Percentiles rank a stretch among this genome's conserved stretches.
These are phyloP conservation scores for Ophonus ardosiacus DNA, from an alignment of 2,888 invertebrate genomes.

Conservation along the genomic window DNA sequence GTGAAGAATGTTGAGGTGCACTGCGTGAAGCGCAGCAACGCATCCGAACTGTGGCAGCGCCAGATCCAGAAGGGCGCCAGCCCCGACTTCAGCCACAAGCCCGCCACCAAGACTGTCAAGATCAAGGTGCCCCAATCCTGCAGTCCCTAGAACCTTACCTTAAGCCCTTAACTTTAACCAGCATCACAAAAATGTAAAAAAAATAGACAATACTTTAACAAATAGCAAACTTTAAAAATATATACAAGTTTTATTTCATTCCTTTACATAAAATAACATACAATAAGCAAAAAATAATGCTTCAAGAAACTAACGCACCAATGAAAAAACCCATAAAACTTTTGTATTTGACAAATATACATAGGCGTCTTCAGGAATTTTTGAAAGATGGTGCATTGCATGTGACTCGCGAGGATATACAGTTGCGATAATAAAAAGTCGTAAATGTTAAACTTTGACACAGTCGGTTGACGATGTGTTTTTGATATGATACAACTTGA, in stretches of 20 bases:
- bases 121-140: constrained; percentile 76
- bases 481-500: too few relatives aligned
- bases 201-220: constrained; percentile 2
- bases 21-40: constrained; percentile 72
- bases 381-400: too few relatives aligned
- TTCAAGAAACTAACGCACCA: too few relatives aligned
- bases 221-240: constrained; percentile 5
- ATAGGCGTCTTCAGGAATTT: too few relatives aligned
- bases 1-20: constrained; percentile 76
- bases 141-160: constrained; percentile 32
- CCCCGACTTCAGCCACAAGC: constrained; percentile 76
- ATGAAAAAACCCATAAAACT: too few relatives aligned
- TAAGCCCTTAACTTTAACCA: constrained; percentile 7
- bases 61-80: constrained; percentile 76
- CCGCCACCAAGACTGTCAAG: constrained; percentile 70
- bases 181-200: constrained; percentile 45
- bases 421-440: too few relatives aligned
- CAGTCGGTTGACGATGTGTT: too few relatives aligned
- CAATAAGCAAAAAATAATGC: too few relatives aligned
- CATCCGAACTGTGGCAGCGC: constrained; percentile 71
- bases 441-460: too few relatives aligned
- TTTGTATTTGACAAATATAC: too few relatives aligned
- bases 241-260: neutral
- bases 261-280: neutral
- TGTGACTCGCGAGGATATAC: too few relatives aligned